These are phyloP conservation scores for Doryteuthis pealeii DNA, from an alignment of 1,140 invertebrate species.

Conservation along the genomic window DNA sequence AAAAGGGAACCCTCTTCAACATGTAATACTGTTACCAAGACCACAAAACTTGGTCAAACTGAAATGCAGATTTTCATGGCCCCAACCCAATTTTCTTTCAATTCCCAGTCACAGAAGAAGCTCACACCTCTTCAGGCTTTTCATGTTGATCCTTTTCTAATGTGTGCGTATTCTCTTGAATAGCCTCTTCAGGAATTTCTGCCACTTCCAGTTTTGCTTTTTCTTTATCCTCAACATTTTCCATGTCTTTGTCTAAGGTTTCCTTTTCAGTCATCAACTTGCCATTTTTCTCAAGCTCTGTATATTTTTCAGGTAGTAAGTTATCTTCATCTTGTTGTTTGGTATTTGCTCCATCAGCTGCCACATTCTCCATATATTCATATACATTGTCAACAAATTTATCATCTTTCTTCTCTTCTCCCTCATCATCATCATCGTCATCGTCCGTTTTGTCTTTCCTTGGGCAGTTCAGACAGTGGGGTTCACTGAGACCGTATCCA, in stretches of 20 bases:
- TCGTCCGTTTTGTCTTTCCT: constrained; percentile 18
- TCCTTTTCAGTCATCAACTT: not conserved
- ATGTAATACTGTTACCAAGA: too few relatives aligned
- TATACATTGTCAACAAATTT: not conserved
- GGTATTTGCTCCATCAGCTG: not conserved
- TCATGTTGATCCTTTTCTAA: too few relatives aligned
- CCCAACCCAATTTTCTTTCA: too few relatives aligned
- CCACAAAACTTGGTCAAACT: too few relatives aligned
- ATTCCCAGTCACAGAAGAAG: too few relatives aligned
- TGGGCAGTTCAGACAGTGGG: constrained; percentile 34
- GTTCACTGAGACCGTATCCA: constrained; percentile 75
- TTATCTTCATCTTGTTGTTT: not conserved
- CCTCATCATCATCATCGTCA: constrained; percentile 11
- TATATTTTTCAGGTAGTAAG: not conserved
- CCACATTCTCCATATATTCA: constrained; percentile 10
- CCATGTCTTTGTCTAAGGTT: not conserved
- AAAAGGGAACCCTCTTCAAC: too few relatives aligned
- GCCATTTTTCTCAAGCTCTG: too few relatives aligned
- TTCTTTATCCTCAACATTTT: not conserved
- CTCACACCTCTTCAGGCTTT: too few relatives aligned
- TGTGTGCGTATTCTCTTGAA: not conserved
- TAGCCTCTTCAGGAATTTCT: not conserved
- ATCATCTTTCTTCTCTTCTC: too few relatives aligned
- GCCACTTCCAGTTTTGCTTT: not conserved
- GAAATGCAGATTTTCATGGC: too few relatives aligned